Evolutionary conservation across 92 coral and sea anemone genomes (phyloP).

Genomic region (Porites rus): DNA sequence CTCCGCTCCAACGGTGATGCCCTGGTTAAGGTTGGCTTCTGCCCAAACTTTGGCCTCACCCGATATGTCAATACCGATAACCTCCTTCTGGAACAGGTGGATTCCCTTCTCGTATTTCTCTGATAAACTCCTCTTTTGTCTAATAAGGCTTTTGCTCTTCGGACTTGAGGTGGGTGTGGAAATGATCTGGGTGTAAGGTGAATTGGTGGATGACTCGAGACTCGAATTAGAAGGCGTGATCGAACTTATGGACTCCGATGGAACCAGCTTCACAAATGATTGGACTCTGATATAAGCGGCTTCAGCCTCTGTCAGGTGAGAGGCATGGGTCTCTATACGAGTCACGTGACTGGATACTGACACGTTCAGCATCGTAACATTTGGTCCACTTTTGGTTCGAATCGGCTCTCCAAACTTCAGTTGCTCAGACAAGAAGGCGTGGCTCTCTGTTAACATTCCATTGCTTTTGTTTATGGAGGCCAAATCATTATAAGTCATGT

Average conservation of each 20-base stretch:
- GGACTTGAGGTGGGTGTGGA: not conserved
- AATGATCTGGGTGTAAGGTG: not conserved
- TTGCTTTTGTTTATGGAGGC: constrained; percentile 38
- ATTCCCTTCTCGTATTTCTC: not conserved
- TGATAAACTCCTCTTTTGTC: not conserved
- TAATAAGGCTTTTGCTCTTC: not conserved
- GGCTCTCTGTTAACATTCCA: constrained; percentile 47
- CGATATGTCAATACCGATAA: constrained; percentile 4
- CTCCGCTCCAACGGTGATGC: not conserved
- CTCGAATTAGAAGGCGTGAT: not conserved
- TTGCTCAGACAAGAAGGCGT: constrained; percentile 29
- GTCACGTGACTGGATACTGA: no score
- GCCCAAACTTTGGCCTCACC: not conserved
- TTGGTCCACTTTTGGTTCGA: constrained; percentile 37
- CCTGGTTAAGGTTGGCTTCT: not conserved
- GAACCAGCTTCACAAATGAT: not conserved
- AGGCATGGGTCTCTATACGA: not conserved
- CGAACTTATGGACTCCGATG: not conserved
- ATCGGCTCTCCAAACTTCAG: constrained; percentile 48
- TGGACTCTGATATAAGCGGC: not conserved
- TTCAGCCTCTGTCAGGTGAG: not conserved
- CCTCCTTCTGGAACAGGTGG: not conserved
- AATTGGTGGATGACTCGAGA: not conserved
- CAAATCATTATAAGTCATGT: constrained; percentile 18
- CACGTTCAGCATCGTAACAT: constrained; percentile 41